A percentile compares a stretch with the other conserved stretches of the same genome.
Evolutionary conservation across 2,888 invertebrate species (phyloP).

Genomic region (Spodoptera exigua): DNA sequence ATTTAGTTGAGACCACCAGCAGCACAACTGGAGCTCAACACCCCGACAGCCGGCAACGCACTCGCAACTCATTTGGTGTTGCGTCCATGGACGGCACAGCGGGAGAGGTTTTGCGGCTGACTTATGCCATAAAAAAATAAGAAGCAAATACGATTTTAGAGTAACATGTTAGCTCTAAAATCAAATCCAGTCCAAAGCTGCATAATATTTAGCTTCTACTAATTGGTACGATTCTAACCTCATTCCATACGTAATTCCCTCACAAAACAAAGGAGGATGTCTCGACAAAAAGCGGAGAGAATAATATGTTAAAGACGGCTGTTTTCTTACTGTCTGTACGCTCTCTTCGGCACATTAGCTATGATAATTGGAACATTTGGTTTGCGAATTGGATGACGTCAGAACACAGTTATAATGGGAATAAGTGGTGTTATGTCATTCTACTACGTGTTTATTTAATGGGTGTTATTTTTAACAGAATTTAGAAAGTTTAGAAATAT

Average conservation of each 20-base stretch:
- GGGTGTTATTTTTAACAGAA: slow-evolving; percentile 70
- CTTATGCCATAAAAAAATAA: too few relatives aligned
- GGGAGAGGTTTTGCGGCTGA: too few relatives aligned
- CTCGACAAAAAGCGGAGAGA: slow-evolving; percentile 57
- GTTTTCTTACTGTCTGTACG: slow-evolving; percentile 64
- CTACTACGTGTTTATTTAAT: slow-evolving; percentile 72
- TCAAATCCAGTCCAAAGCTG: slow-evolving; percentile 3
- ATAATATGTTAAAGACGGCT: slow-evolving; percentile 56
- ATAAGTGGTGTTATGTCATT: slow-evolving; percentile 60
- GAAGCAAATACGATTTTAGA: neutral
- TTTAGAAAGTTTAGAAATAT: slow-evolving; percentile 49
- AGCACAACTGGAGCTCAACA: too few relatives aligned
- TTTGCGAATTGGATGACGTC: slow-evolving; percentile 80
- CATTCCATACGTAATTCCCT: slow-evolving; percentile 45
- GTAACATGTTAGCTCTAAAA: neutral
- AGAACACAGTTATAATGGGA: slow-evolving; percentile 71
- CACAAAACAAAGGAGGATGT: slow-evolving; percentile 53
- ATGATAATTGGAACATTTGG: slow-evolving; percentile 88
- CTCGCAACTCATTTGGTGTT: too few relatives aligned
- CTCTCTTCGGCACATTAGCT: slow-evolving; percentile 82
- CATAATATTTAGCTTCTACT: slow-evolving; percentile 23
- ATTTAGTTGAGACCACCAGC: too few relatives aligned
- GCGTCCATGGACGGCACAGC: too few relatives aligned
- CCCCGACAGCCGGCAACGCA: too few relatives aligned
- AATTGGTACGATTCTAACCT: slow-evolving; percentile 43